phyloP scores from a whole-genome alignment of 2,797 vertebrate species.

The Sorex maritimensis region DNA sequence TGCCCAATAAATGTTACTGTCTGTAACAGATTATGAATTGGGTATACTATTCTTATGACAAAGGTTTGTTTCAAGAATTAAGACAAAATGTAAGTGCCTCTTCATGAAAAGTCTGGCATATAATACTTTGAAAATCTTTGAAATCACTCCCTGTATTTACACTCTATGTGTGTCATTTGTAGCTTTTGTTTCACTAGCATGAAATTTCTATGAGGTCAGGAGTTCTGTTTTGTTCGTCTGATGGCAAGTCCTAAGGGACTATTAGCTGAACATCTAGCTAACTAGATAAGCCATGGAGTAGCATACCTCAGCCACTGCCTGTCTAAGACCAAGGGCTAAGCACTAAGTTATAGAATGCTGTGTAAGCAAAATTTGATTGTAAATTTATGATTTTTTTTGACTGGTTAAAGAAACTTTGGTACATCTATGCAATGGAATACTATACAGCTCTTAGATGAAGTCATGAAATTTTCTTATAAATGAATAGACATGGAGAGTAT shows the following conservation, averaged over 20 bases:
- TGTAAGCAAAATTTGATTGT: neutral
- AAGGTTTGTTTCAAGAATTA: constrained; percentile 55
- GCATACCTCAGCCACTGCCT: neutral
- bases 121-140: neutral
- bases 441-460: no score
- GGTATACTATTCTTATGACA: neutral
- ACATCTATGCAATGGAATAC: no score
- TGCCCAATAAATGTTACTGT: neutral
- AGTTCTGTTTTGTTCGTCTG: constrained; percentile 26
- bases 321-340: neutral
- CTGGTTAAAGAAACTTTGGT: no score
- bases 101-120: constrained; percentile 14
- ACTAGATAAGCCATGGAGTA: neutral
- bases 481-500: no score
- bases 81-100: neutral
- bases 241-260: neutral
- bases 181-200: neutral
- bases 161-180: neutral
- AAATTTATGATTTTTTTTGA: neutral
- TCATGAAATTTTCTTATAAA: no score
- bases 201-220: neutral
- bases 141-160: constrained; percentile 29
- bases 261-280: neutral
- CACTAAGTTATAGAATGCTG: neutral
- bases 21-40: neutral